phyloP scores from a whole-genome alignment of 1,140 invertebrate genomes.

The Drosophila ironensis region DNA sequence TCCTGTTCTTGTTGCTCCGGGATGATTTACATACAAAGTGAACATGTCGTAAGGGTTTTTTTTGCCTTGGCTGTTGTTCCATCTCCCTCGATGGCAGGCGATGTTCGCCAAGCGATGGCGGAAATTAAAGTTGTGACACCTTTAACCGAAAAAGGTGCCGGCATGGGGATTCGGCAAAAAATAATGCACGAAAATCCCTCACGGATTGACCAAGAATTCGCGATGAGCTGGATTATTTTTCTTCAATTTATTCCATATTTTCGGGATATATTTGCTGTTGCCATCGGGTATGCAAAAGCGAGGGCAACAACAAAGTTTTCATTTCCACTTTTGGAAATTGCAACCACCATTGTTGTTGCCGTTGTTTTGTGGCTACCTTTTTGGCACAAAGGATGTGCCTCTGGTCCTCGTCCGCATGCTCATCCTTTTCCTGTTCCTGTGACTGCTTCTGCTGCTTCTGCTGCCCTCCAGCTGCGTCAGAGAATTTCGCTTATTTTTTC shows the following conservation, averaged over 20 bases:
- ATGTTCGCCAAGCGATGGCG: conserved; percentile 52
- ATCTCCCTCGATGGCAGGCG: conserved; percentile 19
- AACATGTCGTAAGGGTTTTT: conserved; percentile 59
- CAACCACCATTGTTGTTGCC: conserved; percentile 56
- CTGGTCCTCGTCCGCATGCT: conserved; percentile 27
- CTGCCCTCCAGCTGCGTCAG: conserved; percentile 72
- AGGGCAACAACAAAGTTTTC: conserved; percentile 22
- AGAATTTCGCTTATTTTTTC: conserved; percentile 12
- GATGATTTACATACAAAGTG: conserved; percentile 80
- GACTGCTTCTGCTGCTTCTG: conserved; percentile 47
- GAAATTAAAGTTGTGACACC: conserved; percentile 79
- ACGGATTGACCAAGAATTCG: conserved; percentile 26
- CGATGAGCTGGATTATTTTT: conserved; percentile 45
- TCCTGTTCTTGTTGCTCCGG: conserved; percentile 51
- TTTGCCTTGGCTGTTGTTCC: conserved; percentile 21
- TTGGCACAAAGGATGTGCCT: conserved; percentile 67
- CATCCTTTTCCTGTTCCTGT: conserved; percentile 37
- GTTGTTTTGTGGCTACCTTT: conserved; percentile 62
- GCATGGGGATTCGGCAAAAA: not conserved
- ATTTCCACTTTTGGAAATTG: conserved; percentile 65
- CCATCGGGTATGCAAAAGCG: conserved; percentile 10
- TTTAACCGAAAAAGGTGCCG: conserved; percentile 54
- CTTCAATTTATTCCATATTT: conserved; percentile 60
- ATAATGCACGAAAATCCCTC: conserved; percentile 26
- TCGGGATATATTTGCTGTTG: not conserved